Evolutionary conservation across 2,797 vertebrate genomes (phyloP).

Genomic region (Scleropages formosus): DNA sequence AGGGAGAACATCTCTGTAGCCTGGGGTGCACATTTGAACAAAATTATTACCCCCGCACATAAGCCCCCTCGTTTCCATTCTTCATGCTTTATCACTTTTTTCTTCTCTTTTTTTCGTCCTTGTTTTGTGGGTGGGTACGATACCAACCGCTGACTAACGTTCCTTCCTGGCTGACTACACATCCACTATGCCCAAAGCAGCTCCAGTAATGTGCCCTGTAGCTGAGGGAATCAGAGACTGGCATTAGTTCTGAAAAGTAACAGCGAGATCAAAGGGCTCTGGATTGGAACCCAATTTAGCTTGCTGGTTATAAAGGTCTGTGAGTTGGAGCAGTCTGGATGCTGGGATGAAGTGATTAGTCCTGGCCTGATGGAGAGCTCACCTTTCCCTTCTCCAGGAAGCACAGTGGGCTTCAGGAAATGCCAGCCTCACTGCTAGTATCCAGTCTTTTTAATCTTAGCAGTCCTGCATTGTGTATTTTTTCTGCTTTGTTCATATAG

Average conservation of each 20-base stretch:
- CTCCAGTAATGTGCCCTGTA: background rate
- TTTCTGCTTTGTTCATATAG: too few species aligned
- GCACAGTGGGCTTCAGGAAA: background rate
- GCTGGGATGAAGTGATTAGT: conserved; percentile 30
- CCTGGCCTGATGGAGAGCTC: background rate
- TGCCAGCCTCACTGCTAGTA: background rate
- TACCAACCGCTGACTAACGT: too few species aligned
- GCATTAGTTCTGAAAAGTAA: conserved; percentile 55
- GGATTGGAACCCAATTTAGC: conserved; percentile 37
- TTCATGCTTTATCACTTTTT: background rate
- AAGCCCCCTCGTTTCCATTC: background rate
- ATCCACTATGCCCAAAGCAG: background rate
- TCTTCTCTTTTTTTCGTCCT: background rate
- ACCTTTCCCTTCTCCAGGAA: too few species aligned
- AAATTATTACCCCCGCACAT: background rate
- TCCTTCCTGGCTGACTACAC: background rate
- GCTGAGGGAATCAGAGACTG: conserved; percentile 82
- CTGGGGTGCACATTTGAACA: background rate
- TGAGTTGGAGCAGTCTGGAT: background rate
- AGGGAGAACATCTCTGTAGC: background rate
- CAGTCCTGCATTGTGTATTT: too few species aligned
- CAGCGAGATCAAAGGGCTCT: conserved; percentile 43
- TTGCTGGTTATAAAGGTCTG: conserved; percentile 31
- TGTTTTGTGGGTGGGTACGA: too few species aligned
- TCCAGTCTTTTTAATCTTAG: background rate